phyloP scores from a whole-genome alignment of 1,140 invertebrate genomes.

The Oppia nitens region DNA sequence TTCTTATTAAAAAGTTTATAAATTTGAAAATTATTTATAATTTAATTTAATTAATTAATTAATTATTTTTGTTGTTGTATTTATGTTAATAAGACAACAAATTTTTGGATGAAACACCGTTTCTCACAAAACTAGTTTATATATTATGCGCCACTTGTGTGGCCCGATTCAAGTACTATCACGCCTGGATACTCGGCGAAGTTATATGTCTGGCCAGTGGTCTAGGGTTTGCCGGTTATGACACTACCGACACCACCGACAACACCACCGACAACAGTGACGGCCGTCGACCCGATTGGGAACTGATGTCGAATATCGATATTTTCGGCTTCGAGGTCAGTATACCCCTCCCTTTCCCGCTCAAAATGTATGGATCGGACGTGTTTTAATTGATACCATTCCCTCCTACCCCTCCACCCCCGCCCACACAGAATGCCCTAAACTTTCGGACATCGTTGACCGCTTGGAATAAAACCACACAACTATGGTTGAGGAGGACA shows the following conservation, averaged over 20 bases:
- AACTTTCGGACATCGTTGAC: constrained; percentile 64
- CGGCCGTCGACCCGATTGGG: constrained; percentile 55
- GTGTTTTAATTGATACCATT: background rate
- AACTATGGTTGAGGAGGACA: constrained; percentile 65
- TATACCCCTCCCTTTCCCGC: constrained; percentile 1
- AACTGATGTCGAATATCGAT: constrained; percentile 76
- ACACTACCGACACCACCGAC: background rate
- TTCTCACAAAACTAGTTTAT: constrained; percentile 53
- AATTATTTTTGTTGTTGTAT: no score
- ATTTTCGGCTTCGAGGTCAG: constrained; percentile 72
- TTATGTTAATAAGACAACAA: no score
- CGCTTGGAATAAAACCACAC: constrained; percentile 81
- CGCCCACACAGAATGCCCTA: constrained; percentile 23
- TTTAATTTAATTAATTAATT: no score
- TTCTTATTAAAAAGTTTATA: no score
- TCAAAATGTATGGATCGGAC: background rate
- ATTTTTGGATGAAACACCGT: constrained; percentile 35
- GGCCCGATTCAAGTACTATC: constrained; percentile 82
- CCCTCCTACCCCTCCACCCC: background rate
- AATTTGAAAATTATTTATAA: constrained; percentile 50
- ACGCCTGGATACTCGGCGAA: constrained; percentile 74
- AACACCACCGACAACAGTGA: no score
- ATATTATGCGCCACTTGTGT: constrained; percentile 55
- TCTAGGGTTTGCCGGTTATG: constrained; percentile 69
- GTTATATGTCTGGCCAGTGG: constrained; percentile 85